Base-by-base conservation (phyloP, 2,797 vertebrate species). In the Gadopsis marmoratus region DNA sequence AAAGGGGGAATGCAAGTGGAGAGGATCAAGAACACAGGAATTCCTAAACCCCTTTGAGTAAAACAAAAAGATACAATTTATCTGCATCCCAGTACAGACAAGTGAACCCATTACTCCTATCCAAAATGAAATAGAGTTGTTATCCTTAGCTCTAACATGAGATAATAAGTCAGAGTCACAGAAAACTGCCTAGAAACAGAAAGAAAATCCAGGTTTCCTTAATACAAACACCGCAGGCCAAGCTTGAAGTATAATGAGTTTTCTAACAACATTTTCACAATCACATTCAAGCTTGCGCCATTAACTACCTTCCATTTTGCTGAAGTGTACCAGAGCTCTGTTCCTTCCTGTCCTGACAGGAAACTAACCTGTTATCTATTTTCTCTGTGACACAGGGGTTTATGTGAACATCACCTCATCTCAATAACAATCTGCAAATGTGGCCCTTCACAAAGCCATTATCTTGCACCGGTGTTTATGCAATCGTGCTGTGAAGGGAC, bases 291-390 rank as follows among this genome's bases (percentile, higher is more conserved):
- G 63, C 35, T 48, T 35, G 66, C 75, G 73, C 76, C 78, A 58
- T 67, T 35, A 75, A 59, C 68, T 55, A 76, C 66, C 63, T 76
- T 79, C 75, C 83, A 50, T 29, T 2, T 67, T 11, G 26, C 64
- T 92, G 92, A 94, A 64, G 84, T 37, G 70, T 69, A 85, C 73
- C 93, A 94, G 92, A 90, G 79, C 79, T 70, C 78, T 31, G 78
- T 50, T 89, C 71, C 81, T 91, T 94, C 94, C 92, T 90, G 88
- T 68, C 65, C 58, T 65, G 68, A 89, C 83, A 90, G 88, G 86
- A 92, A 89, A 84, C 84, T 35, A 74, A 82, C 79, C 68, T 47
- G 73, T 81, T 86, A 87, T 90, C 71, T 75, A 64, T 83, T 84
- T 83, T 81, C 67, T 79, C 23, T 63, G 31, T 75, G 78, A 84